Evolutionary conservation across 2,113 vertebrate species (phyloP).

Genomic region (Turdus rufiventris): DNA sequence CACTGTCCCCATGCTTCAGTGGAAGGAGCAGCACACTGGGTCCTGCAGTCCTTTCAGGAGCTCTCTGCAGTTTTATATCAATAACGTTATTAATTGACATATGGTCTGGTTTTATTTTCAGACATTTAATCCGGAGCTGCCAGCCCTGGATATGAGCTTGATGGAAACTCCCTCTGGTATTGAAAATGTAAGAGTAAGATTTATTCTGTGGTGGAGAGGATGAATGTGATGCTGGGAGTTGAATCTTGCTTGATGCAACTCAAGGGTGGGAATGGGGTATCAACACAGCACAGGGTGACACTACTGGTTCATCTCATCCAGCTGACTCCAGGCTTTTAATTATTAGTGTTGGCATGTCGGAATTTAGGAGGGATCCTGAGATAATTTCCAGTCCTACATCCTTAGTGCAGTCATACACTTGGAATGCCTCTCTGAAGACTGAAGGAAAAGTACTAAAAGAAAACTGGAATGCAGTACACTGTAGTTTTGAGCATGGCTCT

Average conservation of each 20-base stretch:
- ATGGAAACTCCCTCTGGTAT: conserved; percentile 21
- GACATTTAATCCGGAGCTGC: conserved; percentile 52
- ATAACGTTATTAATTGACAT: not conserved
- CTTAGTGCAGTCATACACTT: not conserved
- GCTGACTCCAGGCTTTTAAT: not conserved
- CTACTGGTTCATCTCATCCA: not conserved
- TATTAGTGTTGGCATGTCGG: not conserved
- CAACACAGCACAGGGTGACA: not conserved
- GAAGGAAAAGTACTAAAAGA: not conserved
- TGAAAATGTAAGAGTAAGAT: conserved; percentile 48
- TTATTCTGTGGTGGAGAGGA: not conserved
- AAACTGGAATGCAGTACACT: not conserved
- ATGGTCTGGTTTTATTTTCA: conserved; percentile 16
- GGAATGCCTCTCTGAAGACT: not conserved
- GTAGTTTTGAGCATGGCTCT: not conserved
- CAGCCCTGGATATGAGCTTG: conserved; percentile 36
- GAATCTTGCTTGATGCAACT: not conserved
- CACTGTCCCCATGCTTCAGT: not conserved
- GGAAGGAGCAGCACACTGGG: not conserved
- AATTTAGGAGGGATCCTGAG: not conserved
- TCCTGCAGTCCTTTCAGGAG: not conserved
- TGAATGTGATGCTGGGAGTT: not conserved
- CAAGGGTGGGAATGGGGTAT: not conserved
- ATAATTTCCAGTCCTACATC: not conserved
- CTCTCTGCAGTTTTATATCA: not conserved